A percentile compares a stretch with the other conserved stretches of the same genome.
Evolutionary conservation across 2,888 invertebrate species (phyloP).

Genomic region (Sminthurides aquaticus): DNA sequence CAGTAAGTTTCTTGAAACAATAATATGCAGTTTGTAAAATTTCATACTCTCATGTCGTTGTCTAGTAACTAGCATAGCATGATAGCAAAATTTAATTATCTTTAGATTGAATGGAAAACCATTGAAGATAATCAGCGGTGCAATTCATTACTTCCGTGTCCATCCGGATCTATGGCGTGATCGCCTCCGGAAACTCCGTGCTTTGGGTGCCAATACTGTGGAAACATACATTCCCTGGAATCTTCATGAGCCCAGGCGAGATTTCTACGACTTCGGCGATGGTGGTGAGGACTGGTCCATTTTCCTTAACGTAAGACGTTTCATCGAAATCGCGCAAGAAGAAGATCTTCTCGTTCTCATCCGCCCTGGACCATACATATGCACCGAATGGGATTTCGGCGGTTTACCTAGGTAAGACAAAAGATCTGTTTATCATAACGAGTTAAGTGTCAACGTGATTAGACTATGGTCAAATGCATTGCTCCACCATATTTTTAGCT

Average conservation of each 20-base stretch:
- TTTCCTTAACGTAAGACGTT: conserved; percentile 46
- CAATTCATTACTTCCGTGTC: conserved; percentile 53
- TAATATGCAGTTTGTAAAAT: not conserved
- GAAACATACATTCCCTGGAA: conserved; percentile 48
- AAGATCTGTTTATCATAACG: no score
- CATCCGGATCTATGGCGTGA: conserved; percentile 52
- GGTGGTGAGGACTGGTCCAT: conserved; percentile 45
- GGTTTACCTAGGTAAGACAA: conserved; percentile 47
- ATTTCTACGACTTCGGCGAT: conserved; percentile 47
- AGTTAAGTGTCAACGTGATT: not conserved
- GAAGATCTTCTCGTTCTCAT: conserved; percentile 52
- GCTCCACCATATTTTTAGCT: conserved; percentile 45
- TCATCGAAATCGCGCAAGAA: conserved; percentile 50
- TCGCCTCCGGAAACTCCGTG: conserved; percentile 50
- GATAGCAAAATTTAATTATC: not conserved
- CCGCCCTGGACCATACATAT: conserved; percentile 54
- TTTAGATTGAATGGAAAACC: conserved; percentile 48
- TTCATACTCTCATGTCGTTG: not conserved
- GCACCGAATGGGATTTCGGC: conserved; percentile 54
- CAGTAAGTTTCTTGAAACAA: no score
- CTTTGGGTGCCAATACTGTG: conserved; percentile 51
- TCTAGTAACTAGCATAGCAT: not conserved
- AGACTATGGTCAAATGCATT: not conserved
- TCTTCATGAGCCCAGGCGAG: conserved; percentile 47
- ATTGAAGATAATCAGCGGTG: conserved; percentile 51